Base-by-base conservation (phyloP, 2,888 invertebrate genomes). In the Lumbricus terrestris region DNA sequence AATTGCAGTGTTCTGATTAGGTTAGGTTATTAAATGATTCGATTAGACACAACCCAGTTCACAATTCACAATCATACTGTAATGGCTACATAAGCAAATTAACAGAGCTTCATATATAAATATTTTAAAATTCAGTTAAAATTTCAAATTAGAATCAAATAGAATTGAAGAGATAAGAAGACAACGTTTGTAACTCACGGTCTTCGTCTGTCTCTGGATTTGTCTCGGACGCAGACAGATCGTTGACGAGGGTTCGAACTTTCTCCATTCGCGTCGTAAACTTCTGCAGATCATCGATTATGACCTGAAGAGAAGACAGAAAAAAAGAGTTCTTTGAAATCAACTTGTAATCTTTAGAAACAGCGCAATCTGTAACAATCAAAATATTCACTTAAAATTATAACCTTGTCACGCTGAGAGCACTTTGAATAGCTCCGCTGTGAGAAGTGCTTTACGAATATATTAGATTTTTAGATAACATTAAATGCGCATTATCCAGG, bases 211-310 rank as follows among this genome's bases (percentile, higher is more conserved):
- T 23, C 37, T 85, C 85, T 85, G 85, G 85, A 35, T 85, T 4
- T 35, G 34, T 18, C n/a, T 85, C 85, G 16, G 85, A 85, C 11
- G 37, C 18, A 8, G 85, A 23, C 85, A 85, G 85, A 37, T 85
- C 85, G 16, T 85, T 85, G 29, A 85, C 85, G 8, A 85, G 85
- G 0, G 34, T 85, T 18, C 85, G 85, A 35, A 34, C 34, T 20
- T 85, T 85, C 85, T 85, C 85, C 34, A 85, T 85, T 34, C 85
- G 85, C 34, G 35, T 35, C n/a, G 85, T 35, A 85, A 34, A 85
- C 23, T 37, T 29, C 11, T 85, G 29, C 85, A 85, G 37, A 15
- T 85, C 85, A 6, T 85, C 85, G 18, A 23, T 35, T 85, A 85
- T 85, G 0, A 85, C 34, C 85, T 83, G 20, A 35, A 37, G 0